Base-by-base conservation (phyloP, 2,888 invertebrate genomes). In the Cataglyphis cursor region DNA sequence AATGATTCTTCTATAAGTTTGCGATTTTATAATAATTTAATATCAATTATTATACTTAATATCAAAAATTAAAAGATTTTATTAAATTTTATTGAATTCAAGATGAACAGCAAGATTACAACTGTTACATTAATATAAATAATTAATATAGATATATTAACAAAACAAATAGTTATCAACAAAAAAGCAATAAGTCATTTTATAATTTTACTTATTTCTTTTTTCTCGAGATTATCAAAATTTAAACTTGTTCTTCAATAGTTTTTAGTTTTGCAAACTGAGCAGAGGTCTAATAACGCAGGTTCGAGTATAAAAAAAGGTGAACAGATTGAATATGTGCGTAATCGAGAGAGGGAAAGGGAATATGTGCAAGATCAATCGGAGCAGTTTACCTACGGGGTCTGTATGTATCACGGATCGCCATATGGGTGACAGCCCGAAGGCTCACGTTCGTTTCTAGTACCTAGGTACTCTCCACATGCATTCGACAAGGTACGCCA, bases 341-440 rank as follows among this genome's bases (percentile, higher is more conserved):
- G 24, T 62, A 51, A 24, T 38, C 44, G 51, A 31, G 31, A 61
- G 61, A n/a, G 28, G 35, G 9, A 35, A 35, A 35, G 35, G 12
- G 41, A 76, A n/a, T 76, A 66, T 38, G n/a, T 38, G n/a, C 21
- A 31, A 54, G 76, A 66, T 38, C 51, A 38, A 61, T 31, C 44
- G 44, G n/a, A 44, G 74, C 74, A 85, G 83, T 89, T 89, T 90
- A 92, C 91, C 91, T 92, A 91, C 92, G 91, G 89, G 61, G 28
- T 35, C 73, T 28, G 28, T 28, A 28, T 21, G 31, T 6, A 18
- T 31, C n/a, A 48, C 10, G 75, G n/a, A 74, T 66, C 76, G 66
- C 76, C 76, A 94, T 94, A 94, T 94, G 94, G 94, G 92, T 93
- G 86, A 90, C 94, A 93, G 92, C 91, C 90, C 76, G 81, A 65